Base-by-base conservation (phyloP, 2,113 vertebrate genomes). In the Anhinga rufa region DNA sequence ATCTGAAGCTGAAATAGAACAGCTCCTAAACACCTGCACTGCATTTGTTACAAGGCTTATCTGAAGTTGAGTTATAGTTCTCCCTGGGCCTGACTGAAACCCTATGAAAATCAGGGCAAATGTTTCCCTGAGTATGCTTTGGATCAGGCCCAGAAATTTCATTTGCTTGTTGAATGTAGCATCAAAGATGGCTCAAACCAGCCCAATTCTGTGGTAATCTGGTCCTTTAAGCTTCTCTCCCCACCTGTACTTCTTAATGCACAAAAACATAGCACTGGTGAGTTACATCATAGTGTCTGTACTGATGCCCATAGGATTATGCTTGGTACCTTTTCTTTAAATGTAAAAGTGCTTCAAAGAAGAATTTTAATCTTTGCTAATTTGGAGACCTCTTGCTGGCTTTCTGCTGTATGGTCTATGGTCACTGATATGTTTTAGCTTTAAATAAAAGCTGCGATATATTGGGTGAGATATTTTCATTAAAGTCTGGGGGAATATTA, bases 261-360 rank as follows among this genome's bases (percentile, higher is more conserved):
- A 51, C 32, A 55, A n/a, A 88, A 18, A 0, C 7, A 1, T 9
- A 16, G 29, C 1, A 2, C 22, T 44, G 15, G 22, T 46, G 17
- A 84, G 28, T 40, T 77, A 7, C 12, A 5, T 36, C 24, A 14
- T 9, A 13, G 34, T 51, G n/a, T 29, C 29, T 61, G 12, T 64
- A 12, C 6, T 66, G 51, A 31, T 82, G n/a, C 8, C 34, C 4
- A 5, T 36, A n/a, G 26, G 3, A 14, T 90, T 62, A 49, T 8
- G n/a, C 19, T 78, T 9, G 7, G 3, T 58, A 51, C 12, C 22
- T 78, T 70, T 91, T 32, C 40, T 69, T 21, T 72, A 57, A 51
- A 42, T 17, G 8, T 58, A 38, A 25, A 82, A 78, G 17, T 32
- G 34, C n/a, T 72, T 91, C 44, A 40, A 51, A 64, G 12, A 36